A percentile compares a stretch with the other conserved stretches of the same genome.
Evolutionary conservation across 2,888 invertebrate genomes (phyloP).

Genomic region (Lasioglossum marginatum): DNA sequence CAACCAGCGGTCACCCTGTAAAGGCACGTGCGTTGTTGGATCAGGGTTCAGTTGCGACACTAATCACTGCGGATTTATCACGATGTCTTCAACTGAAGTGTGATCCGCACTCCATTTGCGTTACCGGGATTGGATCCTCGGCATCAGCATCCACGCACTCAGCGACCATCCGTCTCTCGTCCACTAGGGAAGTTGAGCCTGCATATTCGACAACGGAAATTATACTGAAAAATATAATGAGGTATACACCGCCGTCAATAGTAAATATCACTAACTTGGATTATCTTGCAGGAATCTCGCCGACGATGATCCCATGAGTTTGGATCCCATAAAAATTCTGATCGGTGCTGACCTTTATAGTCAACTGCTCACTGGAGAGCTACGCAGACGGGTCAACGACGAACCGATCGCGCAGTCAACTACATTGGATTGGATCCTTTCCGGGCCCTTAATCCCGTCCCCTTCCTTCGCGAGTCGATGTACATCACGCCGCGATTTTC

Average conservation of each 20-base stretch:
- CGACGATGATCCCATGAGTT: not conserved
- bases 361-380: not conserved
- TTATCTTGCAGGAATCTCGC: not conserved
- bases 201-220: not conserved
- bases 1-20: not conserved
- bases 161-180: not conserved
- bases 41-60: not conserved
- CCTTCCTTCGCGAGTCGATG: not conserved
- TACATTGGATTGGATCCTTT: not conserved
- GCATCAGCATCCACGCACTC: not conserved
- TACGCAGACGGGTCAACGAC: not conserved
- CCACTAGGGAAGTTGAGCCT: not conserved
- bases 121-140: not conserved
- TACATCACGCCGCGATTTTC: not conserved
- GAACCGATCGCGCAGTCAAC: not conserved
- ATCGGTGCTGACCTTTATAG: not conserved
- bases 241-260: not conserved
- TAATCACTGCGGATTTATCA: not conserved
- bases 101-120: not conserved
- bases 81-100: not conserved
- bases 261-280: not conserved
- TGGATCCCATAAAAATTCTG: not conserved
- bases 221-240: not conserved
- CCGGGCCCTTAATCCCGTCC: not conserved
- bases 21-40: not conserved